These are phyloP conservation scores for Casuarius casuarius DNA, from an alignment of 2,113 vertebrate genomes.

Conservation along the genomic window DNA sequence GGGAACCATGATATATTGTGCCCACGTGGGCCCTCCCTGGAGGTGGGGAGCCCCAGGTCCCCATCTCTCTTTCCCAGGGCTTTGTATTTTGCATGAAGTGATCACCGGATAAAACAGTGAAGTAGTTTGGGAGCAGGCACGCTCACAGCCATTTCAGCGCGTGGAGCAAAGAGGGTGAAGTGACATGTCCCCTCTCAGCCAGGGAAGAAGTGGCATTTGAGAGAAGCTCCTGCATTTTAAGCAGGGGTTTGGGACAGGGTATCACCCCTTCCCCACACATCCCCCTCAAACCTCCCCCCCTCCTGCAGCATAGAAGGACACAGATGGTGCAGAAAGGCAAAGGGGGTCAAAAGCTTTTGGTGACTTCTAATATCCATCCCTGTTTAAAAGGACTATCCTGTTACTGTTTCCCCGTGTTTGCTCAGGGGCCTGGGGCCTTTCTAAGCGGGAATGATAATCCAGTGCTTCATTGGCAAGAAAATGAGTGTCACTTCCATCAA, in stretches of 20 bases:
- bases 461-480: background rate
- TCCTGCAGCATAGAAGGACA: background rate
- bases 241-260: background rate
- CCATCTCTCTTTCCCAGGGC: background rate
- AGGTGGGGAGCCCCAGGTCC: background rate
- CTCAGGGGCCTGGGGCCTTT: background rate
- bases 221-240: background rate
- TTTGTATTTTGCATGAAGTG: background rate
- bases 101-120: background rate
- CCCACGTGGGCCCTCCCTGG: too few relatives aligned
- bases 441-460: background rate
- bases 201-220: background rate
- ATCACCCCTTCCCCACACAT: background rate
- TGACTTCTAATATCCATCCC: background rate
- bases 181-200: background rate
- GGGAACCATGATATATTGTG: background rate
- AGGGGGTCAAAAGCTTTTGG: fast-evolving
- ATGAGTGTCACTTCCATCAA: background rate
- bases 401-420: fast-evolving
- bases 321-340: too few relatives aligned
- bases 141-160: background rate
- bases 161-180: background rate
- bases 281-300: background rate
- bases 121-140: background rate
- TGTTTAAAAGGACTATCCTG: background rate